A percentile compares a stretch with the other conserved stretches of the same genome.
These are phyloP conservation scores for Tachina lurida DNA, from an alignment of 2,888 invertebrate species.

Conservation along the genomic window DNA sequence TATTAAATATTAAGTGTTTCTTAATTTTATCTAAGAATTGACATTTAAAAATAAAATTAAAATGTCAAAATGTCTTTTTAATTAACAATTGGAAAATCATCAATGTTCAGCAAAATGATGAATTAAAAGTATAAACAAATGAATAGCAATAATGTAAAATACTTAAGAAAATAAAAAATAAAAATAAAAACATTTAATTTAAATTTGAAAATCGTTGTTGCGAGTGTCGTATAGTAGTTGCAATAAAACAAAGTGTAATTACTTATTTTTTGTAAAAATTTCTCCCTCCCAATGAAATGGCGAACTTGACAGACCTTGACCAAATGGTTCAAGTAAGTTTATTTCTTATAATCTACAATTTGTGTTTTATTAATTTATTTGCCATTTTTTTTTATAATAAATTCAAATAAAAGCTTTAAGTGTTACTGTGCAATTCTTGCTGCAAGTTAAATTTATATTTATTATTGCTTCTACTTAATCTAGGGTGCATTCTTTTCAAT, in stretches of 20 bases:
- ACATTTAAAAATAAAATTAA: conserved; percentile 42
- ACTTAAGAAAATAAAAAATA: not conserved
- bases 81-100: conserved; percentile 16
- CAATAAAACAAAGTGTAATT: conserved; percentile 21
- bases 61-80: conserved; percentile 51
- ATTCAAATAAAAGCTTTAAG: conserved; percentile 1
- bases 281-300: conserved; percentile 51
- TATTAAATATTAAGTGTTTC: conserved; percentile 35
- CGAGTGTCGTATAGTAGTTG: conserved; percentile 25
- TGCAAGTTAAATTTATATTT: not conserved
- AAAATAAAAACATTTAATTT: conserved; percentile 20
- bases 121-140: conserved; percentile 32
- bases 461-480: not conserved
- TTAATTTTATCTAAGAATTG: conserved; percentile 14
- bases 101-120: conserved; percentile 6
- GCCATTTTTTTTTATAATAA: not conserved
- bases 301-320: conserved; percentile 72
- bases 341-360: not conserved
- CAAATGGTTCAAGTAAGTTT: conserved; percentile 66
- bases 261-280: conserved; percentile 20
- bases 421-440: not conserved
- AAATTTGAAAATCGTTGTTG: conserved; percentile 34
- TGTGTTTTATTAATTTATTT: not conserved
- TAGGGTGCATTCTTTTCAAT: conserved; percentile 4
- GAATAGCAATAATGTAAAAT: conserved; percentile 28